Evolutionary conservation across 1,140 invertebrate genomes (phyloP).

Genomic region (Zaprionus camerounensis): DNA sequence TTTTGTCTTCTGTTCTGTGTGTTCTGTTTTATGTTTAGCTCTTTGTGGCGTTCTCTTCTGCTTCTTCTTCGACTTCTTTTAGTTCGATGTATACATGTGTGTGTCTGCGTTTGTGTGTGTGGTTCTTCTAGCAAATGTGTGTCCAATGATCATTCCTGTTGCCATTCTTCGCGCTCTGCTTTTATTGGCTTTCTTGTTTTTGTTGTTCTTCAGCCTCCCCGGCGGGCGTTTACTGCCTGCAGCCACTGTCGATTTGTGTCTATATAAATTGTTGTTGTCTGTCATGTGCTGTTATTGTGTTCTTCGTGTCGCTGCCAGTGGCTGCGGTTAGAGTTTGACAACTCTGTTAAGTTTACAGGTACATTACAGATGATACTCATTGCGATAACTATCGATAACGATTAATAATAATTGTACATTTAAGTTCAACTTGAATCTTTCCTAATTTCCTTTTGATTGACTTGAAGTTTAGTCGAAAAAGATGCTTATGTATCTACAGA

Average conservation of each 20-base stretch:
- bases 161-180: conserved; percentile 49
- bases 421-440: background rate
- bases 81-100: conserved; percentile 27
- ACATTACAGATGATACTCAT: conserved; percentile 3
- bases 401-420: background rate
- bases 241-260: conserved; percentile 25
- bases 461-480: no score
- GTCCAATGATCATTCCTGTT: conserved; percentile 66
- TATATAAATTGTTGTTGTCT: conserved; percentile 53
- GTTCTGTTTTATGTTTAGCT: conserved; percentile 47
- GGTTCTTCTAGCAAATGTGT: conserved; percentile 62
- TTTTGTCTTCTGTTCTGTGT: conserved; percentile 54
- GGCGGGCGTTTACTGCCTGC: conserved; percentile 21
- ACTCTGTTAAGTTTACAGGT: conserved; percentile 42
- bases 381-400: conserved; percentile 9
- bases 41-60: conserved; percentile 27
- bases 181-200: conserved; percentile 49
- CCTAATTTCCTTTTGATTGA: background rate
- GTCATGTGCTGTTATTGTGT: conserved; percentile 38
- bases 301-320: conserved; percentile 31
- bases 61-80: conserved; percentile 29
- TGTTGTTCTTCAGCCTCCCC: conserved; percentile 47
- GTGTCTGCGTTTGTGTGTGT: conserved; percentile 6
- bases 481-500: no score
- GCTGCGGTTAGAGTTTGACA: conserved; percentile 35